Conservation (phyloP, 2,113 vertebrate genomes). For the Puntigrus tetrazona region DNA sequence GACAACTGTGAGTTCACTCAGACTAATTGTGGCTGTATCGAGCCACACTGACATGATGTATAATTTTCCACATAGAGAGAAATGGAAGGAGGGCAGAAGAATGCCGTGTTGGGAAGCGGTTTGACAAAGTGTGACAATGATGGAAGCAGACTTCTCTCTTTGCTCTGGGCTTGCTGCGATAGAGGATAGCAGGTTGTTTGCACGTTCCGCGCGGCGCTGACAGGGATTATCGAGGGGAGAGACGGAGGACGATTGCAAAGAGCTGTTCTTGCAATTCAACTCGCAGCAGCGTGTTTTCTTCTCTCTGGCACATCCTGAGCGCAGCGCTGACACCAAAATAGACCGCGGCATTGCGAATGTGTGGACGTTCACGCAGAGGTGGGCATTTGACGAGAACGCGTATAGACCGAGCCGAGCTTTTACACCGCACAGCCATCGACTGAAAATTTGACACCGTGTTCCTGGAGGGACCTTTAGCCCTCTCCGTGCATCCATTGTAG, state of each 20-base stretch:
- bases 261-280: slow-evolving; percentile 28
- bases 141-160: slow-evolving; percentile 37
- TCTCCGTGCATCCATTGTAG: background rate
- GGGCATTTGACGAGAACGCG: background rate
- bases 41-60: slow-evolving; percentile 18
- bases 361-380: slow-evolving; percentile 1
- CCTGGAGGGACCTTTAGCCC: background rate
- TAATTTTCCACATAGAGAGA: slow-evolving; percentile 25
- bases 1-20: slow-evolving; percentile 40
- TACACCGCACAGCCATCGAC: background rate
- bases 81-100: slow-evolving; percentile 22
- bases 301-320: slow-evolving; percentile 2
- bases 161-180: slow-evolving; percentile 27
- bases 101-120: slow-evolving; percentile 39
- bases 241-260: slow-evolving; percentile 18
- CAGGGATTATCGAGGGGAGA: slow-evolving; percentile 39
- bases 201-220: slow-evolving; percentile 24
- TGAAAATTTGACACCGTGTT: background rate
- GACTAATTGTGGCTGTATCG: slow-evolving; percentile 41
- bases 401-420: slow-evolving; percentile 1
- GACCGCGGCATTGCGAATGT: background rate
- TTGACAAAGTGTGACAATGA: slow-evolving; percentile 53
- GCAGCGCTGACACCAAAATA: background rate
- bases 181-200: slow-evolving; percentile 41
- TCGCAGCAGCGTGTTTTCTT: slow-evolving; percentile 2